Evolutionary conservation across 2,888 invertebrate genomes (phyloP).

Genomic region (Matsumyia berberina): DNA sequence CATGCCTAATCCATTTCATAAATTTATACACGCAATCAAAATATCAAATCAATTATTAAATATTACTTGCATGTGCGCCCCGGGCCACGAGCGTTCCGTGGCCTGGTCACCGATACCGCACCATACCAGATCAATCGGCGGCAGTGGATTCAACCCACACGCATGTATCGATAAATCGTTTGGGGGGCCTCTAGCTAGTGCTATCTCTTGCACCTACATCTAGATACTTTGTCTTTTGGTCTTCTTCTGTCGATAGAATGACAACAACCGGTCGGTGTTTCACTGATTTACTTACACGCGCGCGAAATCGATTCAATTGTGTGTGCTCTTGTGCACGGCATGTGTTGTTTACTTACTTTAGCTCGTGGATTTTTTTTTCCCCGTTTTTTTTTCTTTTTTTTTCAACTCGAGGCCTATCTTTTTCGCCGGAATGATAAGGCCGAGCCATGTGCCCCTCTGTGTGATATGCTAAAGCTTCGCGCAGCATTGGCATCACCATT

Average conservation of each 20-base stretch:
- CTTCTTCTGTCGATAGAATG: conserved; percentile 8
- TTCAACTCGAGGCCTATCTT: not conserved
- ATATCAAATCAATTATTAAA: conserved; percentile 37
- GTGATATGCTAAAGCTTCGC: not conserved
- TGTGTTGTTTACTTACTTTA: conserved; percentile 8
- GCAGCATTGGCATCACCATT: not conserved
- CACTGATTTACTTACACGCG: conserved; percentile 36
- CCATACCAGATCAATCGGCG: conserved; percentile 25
- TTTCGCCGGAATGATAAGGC: conserved; percentile 20
- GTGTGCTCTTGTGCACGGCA: conserved; percentile 18
- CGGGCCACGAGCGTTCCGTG: conserved; percentile 30
- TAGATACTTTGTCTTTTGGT: conserved; percentile 5
- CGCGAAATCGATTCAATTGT: conserved; percentile 34
- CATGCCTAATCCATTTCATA: not conserved
- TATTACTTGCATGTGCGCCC: conserved; percentile 34
- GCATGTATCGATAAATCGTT: conserved; percentile 20
- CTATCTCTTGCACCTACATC: conserved; percentile 5
- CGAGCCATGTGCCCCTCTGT: not conserved
- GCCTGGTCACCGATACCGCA: conserved; percentile 15
- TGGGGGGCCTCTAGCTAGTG: not conserved
- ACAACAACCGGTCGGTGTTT: conserved; percentile 19
- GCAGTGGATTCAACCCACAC: conserved; percentile 31
- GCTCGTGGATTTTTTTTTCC: conserved; percentile 16
- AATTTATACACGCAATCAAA: conserved; percentile 18
- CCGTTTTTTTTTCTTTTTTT: conserved; percentile 21